A percentile compares a stretch with the other conserved stretches of the same genome.
These are phyloP conservation scores for Oconnorella tubifera DNA, from an alignment of 2,888 invertebrate species.

Conservation along the genomic window DNA sequence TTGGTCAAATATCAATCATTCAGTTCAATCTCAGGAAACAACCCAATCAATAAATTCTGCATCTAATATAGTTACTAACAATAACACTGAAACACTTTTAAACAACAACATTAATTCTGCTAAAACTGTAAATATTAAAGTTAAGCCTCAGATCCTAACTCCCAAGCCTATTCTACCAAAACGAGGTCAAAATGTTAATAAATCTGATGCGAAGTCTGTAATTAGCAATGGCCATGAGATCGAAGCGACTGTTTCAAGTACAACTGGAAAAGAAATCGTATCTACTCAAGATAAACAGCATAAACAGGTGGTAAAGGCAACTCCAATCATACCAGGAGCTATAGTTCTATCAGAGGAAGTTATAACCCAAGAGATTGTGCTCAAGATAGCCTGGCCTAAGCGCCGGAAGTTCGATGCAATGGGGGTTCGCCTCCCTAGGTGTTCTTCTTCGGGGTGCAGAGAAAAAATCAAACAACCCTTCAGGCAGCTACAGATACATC, in stretches of 20 bases:
- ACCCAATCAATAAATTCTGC: no score
- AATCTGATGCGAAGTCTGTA: no score
- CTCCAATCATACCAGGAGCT: not conserved
- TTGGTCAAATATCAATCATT: no score
- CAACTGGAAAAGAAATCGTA: not conserved
- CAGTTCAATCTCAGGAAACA: no score
- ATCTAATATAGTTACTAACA: no score
- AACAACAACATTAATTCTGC: no score
- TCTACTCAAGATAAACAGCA: not conserved
- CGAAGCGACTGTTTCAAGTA: not conserved
- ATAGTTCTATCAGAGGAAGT: slow-evolving; percentile 16
- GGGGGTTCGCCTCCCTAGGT: not conserved
- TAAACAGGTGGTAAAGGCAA: not conserved
- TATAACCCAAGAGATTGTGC: slow-evolving; percentile 14
- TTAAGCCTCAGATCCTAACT: no score
- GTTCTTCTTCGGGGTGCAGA: not conserved
- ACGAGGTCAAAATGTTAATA: no score
- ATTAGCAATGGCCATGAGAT: no score
- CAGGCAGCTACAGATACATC: slow-evolving; percentile 11
- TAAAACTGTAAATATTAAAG: no score
- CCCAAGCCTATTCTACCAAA: no score
- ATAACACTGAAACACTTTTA: no score
- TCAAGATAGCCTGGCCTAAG: slow-evolving; percentile 18
- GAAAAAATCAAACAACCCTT: slow-evolving; percentile 10
- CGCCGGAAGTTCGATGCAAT: not conserved